A percentile compares a stretch with the other conserved stretches of the same genome.
These are phyloP conservation scores for Pachycephala philippinensis DNA, from an alignment of 2,113 vertebrate genomes.

Conservation along the genomic window DNA sequence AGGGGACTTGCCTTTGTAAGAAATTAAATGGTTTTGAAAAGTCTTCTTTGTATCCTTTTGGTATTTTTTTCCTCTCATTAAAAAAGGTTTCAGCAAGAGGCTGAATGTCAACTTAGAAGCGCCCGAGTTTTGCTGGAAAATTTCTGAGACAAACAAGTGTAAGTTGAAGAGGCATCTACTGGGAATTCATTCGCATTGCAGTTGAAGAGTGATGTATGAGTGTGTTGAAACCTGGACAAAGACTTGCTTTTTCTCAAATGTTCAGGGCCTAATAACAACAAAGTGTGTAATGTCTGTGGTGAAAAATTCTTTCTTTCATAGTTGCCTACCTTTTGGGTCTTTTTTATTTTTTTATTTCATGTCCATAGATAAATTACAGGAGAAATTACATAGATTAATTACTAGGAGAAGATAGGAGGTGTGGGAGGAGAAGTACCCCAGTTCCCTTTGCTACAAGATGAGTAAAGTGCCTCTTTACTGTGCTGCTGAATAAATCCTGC, in stretches of 20 bases:
- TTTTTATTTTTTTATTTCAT: not conserved
- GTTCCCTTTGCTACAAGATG: not conserved
- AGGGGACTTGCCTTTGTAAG: not conserved
- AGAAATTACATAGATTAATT: not conserved
- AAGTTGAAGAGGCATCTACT: not conserved
- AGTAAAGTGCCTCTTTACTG: not conserved
- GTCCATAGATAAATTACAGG: not conserved
- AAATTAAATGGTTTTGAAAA: not conserved
- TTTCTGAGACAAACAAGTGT: not conserved
- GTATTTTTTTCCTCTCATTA: not conserved
- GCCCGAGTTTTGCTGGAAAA: not conserved
- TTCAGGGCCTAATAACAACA: not conserved
- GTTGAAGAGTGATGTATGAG: not conserved
- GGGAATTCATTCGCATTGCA: not conserved
- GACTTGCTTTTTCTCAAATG: not conserved
- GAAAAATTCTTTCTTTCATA: not conserved
- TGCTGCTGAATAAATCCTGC: not conserved
- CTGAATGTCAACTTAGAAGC: not conserved
- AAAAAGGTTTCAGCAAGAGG: not conserved
- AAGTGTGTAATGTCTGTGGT: not conserved
- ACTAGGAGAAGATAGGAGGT: not conserved
- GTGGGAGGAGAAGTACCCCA: not conserved
- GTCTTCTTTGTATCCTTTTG: not conserved
- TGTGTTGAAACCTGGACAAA: slow-evolving; percentile 29
- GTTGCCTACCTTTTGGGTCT: not conserved